A percentile compares a stretch with the other conserved stretches of the same genome.
These are phyloP conservation scores for Montifringilla adamsi DNA, from an alignment of 2,113 vertebrate genomes.

Conservation along the genomic window DNA sequence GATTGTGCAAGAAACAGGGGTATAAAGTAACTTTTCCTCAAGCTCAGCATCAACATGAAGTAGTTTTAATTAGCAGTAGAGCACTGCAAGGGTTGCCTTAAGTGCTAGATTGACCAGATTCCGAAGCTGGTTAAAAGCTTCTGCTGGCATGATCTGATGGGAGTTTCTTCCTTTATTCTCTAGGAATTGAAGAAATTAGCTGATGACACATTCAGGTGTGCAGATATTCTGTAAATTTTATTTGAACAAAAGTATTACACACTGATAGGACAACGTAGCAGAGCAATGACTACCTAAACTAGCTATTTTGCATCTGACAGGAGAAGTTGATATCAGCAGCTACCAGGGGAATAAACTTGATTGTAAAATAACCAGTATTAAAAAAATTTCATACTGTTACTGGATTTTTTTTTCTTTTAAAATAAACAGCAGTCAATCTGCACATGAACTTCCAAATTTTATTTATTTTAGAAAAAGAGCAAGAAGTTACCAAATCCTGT, in stretches of 20 bases:
- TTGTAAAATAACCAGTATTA: background rate
- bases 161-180: background rate
- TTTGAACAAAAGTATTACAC: background rate
- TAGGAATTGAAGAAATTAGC: background rate
- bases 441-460: background rate
- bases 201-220: background rate
- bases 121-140: background rate
- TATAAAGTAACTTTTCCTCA: background rate
- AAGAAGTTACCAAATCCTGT: background rate
- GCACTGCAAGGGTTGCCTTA: background rate
- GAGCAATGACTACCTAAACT: background rate
- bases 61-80: background rate
- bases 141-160: background rate
- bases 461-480: background rate
- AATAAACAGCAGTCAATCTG: background rate
- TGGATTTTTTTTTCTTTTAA: background rate
- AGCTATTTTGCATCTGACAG: background rate
- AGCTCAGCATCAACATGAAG: background rate
- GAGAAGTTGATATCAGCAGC: background rate
- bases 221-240: background rate
- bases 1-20: background rate
- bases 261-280: background rate
- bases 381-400: background rate
- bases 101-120: background rate
- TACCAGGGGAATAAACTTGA: background rate